Evolutionary conservation across 2,797 vertebrate genomes (phyloP), one percentile per base, ranked within the genome.

Genomic region (Hephaestus fuliginosus): DNA sequence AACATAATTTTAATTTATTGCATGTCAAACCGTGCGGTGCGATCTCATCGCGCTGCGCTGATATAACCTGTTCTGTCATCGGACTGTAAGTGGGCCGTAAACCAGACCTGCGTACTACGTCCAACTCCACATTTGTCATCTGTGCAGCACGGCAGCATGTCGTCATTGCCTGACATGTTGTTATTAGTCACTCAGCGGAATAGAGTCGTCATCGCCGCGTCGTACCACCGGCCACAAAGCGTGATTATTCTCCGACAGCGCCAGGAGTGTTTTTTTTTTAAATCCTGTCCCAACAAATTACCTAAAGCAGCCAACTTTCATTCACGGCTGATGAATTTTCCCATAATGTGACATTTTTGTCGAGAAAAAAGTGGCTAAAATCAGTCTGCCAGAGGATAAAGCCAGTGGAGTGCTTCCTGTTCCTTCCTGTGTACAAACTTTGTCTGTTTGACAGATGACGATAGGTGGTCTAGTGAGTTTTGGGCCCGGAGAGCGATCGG

Each of bases 181-280:
- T 76, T 70, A 84, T 87, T 79, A 84, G 72, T 78, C 75, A 69
- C 53, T 74, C 73, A 86, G 81, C 13, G 25, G 61, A 82, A 88
- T 20, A 56, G 58, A 82, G 76, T 83, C 74, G 65, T 87, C 69
- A 80, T 69, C 62, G 58, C 61, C 74, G 43, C 28, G 28, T 78
- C 13, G 7, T 51, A 74, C 66, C 41, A 8, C 53, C 3, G 12
- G 55, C 78, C 67, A 57, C 76, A 83, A 75, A 62, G 63, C 56
- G 12, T 3, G 14, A 75, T 81, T 76, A 70, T 76, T 66, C 52
- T 41, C 36, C 7, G 43, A 71, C 61, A 12, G 30, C 3, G 68
- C 78, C 73, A 70, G 43, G 61, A 49, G 43, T 25, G 25, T 25
- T 14, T 62, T 80, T 76, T 81, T 73, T 65, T 71, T 28, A 4